These are phyloP conservation scores for Morpho deidamia DNA, from an alignment of 2,888 invertebrate genomes.

Conservation along the genomic window DNA sequence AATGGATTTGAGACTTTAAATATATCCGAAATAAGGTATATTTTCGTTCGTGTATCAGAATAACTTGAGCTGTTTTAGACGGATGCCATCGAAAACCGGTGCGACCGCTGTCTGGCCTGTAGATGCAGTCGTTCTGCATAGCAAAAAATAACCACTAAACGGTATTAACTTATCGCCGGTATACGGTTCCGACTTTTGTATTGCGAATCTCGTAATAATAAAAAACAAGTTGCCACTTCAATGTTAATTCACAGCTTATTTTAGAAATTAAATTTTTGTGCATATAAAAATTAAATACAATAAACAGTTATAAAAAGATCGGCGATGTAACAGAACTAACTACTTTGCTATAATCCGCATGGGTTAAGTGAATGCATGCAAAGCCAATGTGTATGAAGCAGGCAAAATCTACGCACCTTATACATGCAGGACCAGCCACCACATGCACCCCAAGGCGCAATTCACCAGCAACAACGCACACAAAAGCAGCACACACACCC, in stretches of 20 bases:
- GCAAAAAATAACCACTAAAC: constrained; percentile 54
- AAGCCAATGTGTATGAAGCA: too few relatives aligned
- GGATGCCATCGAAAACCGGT: constrained; percentile 45
- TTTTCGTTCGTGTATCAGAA: constrained; percentile 18
- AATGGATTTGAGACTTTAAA: constrained; percentile 10
- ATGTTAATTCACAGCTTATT: neutral
- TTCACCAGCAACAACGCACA: too few relatives aligned
- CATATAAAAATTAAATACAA: too few relatives aligned
- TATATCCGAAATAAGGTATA: constrained; percentile 15
- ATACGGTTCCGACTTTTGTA: constrained; percentile 32
- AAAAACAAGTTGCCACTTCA: neutral
- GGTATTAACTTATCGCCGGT: constrained; percentile 39
- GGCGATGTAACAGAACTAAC: too few relatives aligned
- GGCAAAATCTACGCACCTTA: too few relatives aligned
- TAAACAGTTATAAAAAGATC: too few relatives aligned
- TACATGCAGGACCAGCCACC: too few relatives aligned
- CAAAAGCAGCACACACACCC: too few relatives aligned
- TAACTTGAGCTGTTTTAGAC: constrained; percentile 27
- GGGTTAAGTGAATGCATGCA: too few relatives aligned
- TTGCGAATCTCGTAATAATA: constrained; percentile 19
- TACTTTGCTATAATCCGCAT: too few relatives aligned
- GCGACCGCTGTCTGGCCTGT: constrained; percentile 56
- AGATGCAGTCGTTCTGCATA: constrained; percentile 45
- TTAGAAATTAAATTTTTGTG: neutral
- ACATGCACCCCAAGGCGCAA: too few relatives aligned